phyloP scores from a whole-genome alignment of 2,797 vertebrate genomes.

The Chiloscyllium punctatum region DNA sequence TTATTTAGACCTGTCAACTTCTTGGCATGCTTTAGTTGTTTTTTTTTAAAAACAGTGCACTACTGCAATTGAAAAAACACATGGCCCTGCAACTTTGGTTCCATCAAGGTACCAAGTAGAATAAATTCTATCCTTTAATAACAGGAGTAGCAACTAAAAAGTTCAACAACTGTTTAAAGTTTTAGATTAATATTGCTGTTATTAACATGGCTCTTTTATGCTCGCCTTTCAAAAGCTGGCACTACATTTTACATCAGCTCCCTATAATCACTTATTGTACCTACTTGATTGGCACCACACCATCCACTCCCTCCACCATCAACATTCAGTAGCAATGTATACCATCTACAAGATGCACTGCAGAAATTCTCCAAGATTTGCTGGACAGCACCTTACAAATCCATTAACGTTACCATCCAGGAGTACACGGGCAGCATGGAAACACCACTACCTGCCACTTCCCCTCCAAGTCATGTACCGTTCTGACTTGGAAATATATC shows the following conservation, averaged over 20 bases:
- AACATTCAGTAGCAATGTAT: too few species aligned
- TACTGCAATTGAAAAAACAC: not conserved
- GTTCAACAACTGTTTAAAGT: not conserved
- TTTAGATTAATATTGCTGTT: not conserved
- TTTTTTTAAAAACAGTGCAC: too few species aligned
- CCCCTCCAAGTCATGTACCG: too few species aligned
- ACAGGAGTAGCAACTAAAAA: not conserved
- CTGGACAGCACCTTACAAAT: too few species aligned
- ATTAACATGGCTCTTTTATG: not conserved
- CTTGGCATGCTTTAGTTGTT: not conserved
- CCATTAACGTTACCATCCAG: too few species aligned
- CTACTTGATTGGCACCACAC: too few species aligned
- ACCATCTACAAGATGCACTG: too few species aligned
- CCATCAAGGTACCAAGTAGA: not conserved
- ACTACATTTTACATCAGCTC: not conserved
- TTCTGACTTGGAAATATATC: too few species aligned
- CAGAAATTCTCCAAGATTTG: too few species aligned
- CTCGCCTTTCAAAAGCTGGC: not conserved
- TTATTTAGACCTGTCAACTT: not conserved
- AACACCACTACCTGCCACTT: too few species aligned
- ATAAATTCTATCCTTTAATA: not conserved
- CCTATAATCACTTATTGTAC: not conserved
- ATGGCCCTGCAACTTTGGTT: not conserved
- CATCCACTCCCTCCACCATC: too few species aligned
- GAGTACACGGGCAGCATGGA: too few species aligned